A percentile compares a stretch with the other conserved stretches of the same genome.
Conservation (phyloP, 1,140 invertebrate genomes). For the Charaxes varanes region DNA sequence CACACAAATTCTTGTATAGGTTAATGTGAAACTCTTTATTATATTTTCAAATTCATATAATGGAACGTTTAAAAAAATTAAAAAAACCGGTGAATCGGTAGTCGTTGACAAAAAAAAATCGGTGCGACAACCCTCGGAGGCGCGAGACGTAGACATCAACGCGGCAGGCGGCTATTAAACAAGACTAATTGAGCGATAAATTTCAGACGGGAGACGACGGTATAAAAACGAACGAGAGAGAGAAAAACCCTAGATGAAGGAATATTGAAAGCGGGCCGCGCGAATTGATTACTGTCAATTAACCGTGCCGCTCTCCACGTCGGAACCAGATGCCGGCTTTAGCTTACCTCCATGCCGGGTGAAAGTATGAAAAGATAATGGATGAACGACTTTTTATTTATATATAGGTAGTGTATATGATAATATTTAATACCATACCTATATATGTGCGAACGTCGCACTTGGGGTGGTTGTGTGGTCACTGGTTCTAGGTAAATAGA, state of each 20-base stretch:
- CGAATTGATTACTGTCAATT: conserved; percentile 73
- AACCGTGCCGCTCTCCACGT: conserved; percentile 43
- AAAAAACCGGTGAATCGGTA: too few relatives aligned
- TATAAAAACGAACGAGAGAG: conserved; percentile 67
- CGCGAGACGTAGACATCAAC: conserved; percentile 69
- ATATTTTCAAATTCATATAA: too few relatives aligned
- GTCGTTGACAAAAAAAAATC: conserved; percentile 2
- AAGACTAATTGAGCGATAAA: conserved; percentile 75
- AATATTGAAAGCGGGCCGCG: conserved; percentile 67
- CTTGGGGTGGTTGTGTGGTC: too few relatives aligned
- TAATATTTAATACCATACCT: too few relatives aligned
- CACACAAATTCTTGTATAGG: too few relatives aligned
- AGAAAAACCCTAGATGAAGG: conserved; percentile 73
- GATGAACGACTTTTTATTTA: background rate
- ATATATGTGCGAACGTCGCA: too few relatives aligned
- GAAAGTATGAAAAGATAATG: too few relatives aligned
- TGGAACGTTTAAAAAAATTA: too few relatives aligned
- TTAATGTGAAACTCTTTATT: too few relatives aligned
- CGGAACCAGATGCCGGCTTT: conserved; percentile 10
- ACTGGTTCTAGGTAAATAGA: too few relatives aligned
- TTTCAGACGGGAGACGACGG: conserved; percentile 63
- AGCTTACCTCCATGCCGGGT: too few relatives aligned
- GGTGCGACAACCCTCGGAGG: conserved; percentile 48
- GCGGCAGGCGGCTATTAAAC: conserved; percentile 72
- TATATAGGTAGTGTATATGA: too few relatives aligned